phyloP scores from a whole-genome alignment of 1,140 invertebrate species.

The Leptoteleia sp. region DNA sequence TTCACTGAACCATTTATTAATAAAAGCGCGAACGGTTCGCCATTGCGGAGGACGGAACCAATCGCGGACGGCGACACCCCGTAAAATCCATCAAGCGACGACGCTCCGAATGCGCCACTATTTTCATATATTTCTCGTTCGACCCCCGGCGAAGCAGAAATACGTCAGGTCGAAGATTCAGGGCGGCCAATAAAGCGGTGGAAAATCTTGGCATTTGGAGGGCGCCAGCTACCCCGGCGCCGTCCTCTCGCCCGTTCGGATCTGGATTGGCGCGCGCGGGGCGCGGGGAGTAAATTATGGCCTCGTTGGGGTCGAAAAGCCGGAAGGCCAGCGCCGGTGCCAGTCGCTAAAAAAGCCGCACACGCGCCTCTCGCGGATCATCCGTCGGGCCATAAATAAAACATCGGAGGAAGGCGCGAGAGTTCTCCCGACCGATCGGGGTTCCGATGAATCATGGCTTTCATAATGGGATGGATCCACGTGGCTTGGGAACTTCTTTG shows the following conservation, averaged over 20 bases:
- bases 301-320: conserved; percentile 65
- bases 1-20: conserved; percentile 28
- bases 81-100: conserved; percentile 51
- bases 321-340: conserved; percentile 17
- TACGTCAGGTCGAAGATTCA: conserved; percentile 61
- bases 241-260: conserved; percentile 20
- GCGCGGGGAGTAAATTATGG: conserved; percentile 62
- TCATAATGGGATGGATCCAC: conserved; percentile 51
- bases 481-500: conserved; percentile 29
- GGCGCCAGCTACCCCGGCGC: conserved; percentile 21
- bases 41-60: conserved; percentile 6
- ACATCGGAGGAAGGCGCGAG: conserved; percentile 63
- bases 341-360: conserved; percentile 30
- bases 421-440: conserved; percentile 51
- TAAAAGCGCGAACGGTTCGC: conserved; percentile 32
- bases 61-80: conserved; percentile 5
- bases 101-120: conserved; percentile 36
- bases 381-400: conserved; percentile 71
- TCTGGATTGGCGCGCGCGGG: conserved; percentile 36
- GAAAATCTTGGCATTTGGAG: conserved; percentile 50
- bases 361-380: conserved; percentile 64
- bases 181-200: conserved; percentile 62
- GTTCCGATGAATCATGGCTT: conserved; percentile 51
- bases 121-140: conserved; percentile 63
- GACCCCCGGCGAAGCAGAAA: conserved; percentile 45